Conservation (phyloP, 1,140 invertebrate species). For the Bombus picipes region DNA sequence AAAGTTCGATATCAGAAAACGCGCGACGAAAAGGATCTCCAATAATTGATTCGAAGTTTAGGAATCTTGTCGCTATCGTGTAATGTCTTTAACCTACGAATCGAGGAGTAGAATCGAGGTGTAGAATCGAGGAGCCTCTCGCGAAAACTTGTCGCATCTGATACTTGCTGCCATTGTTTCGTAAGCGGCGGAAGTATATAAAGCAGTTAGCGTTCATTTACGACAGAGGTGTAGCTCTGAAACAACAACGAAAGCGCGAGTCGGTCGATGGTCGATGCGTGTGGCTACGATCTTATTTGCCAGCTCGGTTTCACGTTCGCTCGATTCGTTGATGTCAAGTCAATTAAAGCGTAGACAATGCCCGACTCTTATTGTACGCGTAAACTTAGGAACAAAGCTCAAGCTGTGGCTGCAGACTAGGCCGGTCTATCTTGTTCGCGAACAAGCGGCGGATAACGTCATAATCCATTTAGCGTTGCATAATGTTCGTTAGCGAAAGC, state of each 20-base stretch:
- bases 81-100: conserved; percentile 1
- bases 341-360: conserved; percentile 47
- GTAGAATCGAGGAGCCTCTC: not conserved
- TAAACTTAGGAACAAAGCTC: conserved; percentile 23
- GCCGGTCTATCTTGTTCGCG: conserved; percentile 13
- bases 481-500: not conserved
- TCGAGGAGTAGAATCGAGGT: not conserved
- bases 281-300: conserved; percentile 5
- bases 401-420: not conserved
- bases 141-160: not conserved
- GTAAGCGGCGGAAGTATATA: conserved; percentile 5
- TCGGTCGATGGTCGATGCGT: not conserved
- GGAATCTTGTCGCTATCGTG: not conserved
- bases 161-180: not conserved
- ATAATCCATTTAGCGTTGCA: conserved; percentile 30
- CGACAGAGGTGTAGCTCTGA: not conserved
- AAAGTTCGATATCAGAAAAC: not conserved
- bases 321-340: conserved; percentile 28
- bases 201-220: conserved; percentile 20
- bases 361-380: not conserved
- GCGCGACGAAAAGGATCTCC: not conserved
- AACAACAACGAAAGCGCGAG: not conserved
- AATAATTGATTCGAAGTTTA: conserved; percentile 6
- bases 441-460: not conserved
- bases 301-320: not conserved